Evolutionary conservation across 2,113 vertebrate genomes (phyloP), one percentile per base, ranked within the genome.

Genomic region (Apeltes quadracus): DNA sequence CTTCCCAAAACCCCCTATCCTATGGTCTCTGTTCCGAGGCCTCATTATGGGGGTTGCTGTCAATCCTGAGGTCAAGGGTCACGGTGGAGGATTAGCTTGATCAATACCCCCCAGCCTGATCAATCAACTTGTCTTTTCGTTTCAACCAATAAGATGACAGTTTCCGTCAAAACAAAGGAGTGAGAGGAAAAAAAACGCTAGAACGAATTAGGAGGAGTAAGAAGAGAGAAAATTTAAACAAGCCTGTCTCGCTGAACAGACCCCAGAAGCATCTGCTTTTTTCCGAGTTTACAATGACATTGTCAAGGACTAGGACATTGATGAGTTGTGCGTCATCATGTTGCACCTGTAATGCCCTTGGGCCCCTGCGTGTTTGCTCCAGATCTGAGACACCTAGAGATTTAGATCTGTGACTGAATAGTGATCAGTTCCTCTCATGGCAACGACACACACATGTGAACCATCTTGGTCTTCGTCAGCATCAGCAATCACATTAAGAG

Each of bases 71-170:
- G 88, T 89, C 84, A 89, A 64, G 69, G 89, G 89, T 92, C 87
- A 78, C 3, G 71, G 70, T 81, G 76, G 74, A 83, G 90, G 82
- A 89, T 90, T 82, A 79, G 83, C 78, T 74, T 84, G 84, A 92
- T 92, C 90, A 81, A 92, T 91, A 89, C 79, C 87, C 81, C 83
- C 85, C 46, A 34, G 71, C 59, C 78, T 83, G 89, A 90, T 91
- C 91, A 89, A 92, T 91, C 89, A 85, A 84, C 68, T 88, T 72
- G 79, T 84, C 86, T 84, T 88, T 88, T 81, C 13, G 22, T 43
- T 46, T 78, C 76, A 76, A 80, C 83, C 85, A 84, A 81, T 84
- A 23, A 79, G 81, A 77, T 39, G 36, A 59, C 27, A 10, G 84
- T 75, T 18, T 56, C 62, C 68, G 57, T 79, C 78, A 85, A 88